Evolutionary conservation across 2,113 vertebrate species (phyloP).

Genomic region (Crotalus helleri): DNA sequence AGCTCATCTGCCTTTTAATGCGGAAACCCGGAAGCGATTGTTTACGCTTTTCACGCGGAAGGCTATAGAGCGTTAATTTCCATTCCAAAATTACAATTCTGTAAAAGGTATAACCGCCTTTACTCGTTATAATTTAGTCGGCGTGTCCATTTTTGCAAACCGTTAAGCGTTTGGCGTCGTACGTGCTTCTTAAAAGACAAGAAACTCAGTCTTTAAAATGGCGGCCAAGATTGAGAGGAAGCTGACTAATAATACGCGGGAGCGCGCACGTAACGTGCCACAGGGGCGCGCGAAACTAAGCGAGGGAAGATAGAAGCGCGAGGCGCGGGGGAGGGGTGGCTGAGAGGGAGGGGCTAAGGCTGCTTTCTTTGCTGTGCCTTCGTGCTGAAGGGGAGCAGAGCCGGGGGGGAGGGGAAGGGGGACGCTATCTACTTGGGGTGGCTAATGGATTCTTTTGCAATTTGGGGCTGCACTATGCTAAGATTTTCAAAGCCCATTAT

Average conservation of each 20-base stretch:
- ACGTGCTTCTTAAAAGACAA: background rate
- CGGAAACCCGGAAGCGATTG: slow-evolving; percentile 49
- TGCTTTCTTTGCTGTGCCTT: background rate
- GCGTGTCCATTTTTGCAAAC: background rate
- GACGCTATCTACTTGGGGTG: no score
- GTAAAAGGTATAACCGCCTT: background rate
- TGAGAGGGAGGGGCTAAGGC: background rate
- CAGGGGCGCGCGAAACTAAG: background rate
- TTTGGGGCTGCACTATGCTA: background rate
- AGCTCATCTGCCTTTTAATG: background rate
- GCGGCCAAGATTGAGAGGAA: slow-evolving; percentile 16
- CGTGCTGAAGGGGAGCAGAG: background rate
- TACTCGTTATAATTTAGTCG: background rate
- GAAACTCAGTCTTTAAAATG: slow-evolving; percentile 41
- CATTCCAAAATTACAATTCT: background rate
- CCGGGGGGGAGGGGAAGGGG: no score
- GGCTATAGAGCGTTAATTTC: background rate
- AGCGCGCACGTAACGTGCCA: background rate
- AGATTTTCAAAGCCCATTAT: background rate
- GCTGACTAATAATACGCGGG: background rate
- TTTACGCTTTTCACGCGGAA: no score
- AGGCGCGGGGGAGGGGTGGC: background rate
- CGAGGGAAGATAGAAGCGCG: background rate
- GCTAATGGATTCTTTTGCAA: background rate
- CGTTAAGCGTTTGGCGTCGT: background rate